Evolutionary conservation across 1,140 invertebrate species (phyloP), one percentile per base, ranked within the genome.

Genomic region (Cataglyphis hispanica): DNA sequence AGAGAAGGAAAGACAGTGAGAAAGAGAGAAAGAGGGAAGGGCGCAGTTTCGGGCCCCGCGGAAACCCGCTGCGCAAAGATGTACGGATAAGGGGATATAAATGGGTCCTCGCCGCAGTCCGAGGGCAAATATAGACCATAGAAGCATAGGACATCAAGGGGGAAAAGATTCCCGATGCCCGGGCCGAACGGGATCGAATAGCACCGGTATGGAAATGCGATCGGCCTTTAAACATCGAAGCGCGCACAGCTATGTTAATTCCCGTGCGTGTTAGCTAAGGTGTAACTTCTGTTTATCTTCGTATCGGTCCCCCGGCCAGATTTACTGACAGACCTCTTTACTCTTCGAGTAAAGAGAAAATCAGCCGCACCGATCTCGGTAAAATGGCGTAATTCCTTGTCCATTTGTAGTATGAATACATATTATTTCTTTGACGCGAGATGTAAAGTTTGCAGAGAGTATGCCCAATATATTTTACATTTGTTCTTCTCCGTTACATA

Each of bases 211-310:
- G 93, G 93, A 94, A 94, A 94, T 94, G 93, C 92, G 91, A 93
- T 94, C 91, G 92, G 90, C 89, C 91, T 92, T 93, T 91, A 92
- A 92, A 92, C 91, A 92, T 93, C 91, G 91, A 91, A 92, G 84
- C 90, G 90, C 88, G 91, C 86, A 89, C 91, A 92, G 90, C 90
- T 93, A 94, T 93, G 93, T 93, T 94, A 94, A 94, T 94, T 93
- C 91, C 53, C 90, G 80, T 91, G 91, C 92, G 93, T 93, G 93
- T 94, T 93, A 94, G 91, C 90, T 88, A 90, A 94, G 94, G 93
- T 94, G 94, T 94, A 94, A 94, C 93, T 94, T 94, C 91, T 93
- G 93, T 94, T 94, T 94, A 94, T 94, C 94, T 93, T 91, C 91
- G 77, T 91, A 94, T 94, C 93, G 92, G 92, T 89, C 87, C 89